phyloP scores from a whole-genome alignment of 1,140 invertebrate species.

The Sitobion miscanthi region DNA sequence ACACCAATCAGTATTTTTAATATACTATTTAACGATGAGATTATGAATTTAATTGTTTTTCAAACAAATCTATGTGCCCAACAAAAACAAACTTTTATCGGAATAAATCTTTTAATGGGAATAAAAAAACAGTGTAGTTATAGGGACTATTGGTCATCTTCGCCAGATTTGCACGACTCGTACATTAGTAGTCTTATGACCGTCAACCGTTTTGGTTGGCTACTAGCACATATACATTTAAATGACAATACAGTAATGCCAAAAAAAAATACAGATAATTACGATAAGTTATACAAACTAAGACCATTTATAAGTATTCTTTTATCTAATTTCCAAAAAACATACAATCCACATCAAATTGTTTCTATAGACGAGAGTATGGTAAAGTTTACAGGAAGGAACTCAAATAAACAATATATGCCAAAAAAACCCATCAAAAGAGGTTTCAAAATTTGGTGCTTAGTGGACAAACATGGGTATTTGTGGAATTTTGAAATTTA shows the following conservation, averaged over 20 bases:
- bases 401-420: slow-evolving; percentile 61
- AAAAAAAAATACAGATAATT: slow-evolving; percentile 40
- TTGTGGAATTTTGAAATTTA: slow-evolving; percentile 61
- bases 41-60: slow-evolving; percentile 32
- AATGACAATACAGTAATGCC: slow-evolving; percentile 55
- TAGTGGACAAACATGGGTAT: slow-evolving; percentile 60
- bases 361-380: slow-evolving; percentile 59
- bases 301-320: slow-evolving; percentile 56
- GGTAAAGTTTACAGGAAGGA: slow-evolving; percentile 60
- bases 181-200: slow-evolving; percentile 54
- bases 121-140: slow-evolving; percentile 19
- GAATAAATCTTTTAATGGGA: neutral
- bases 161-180: slow-evolving; percentile 8
- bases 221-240: slow-evolving; percentile 55
- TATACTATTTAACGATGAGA: neutral
- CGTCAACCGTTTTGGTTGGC: slow-evolving; percentile 57
- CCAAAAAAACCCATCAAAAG: slow-evolving; percentile 62
- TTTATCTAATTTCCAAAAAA: slow-evolving; percentile 35
- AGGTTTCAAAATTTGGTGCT: slow-evolving; percentile 62
- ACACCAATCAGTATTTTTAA: slow-evolving; percentile 18
- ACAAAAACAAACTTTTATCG: slow-evolving; percentile 7
- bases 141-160: slow-evolving; percentile 28
- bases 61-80: neutral
- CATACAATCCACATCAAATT: slow-evolving; percentile 38
- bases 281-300: slow-evolving; percentile 57